Evolutionary conservation across 2,888 invertebrate species (phyloP).

Genomic region (Mesorhabditis sp.): DNA sequence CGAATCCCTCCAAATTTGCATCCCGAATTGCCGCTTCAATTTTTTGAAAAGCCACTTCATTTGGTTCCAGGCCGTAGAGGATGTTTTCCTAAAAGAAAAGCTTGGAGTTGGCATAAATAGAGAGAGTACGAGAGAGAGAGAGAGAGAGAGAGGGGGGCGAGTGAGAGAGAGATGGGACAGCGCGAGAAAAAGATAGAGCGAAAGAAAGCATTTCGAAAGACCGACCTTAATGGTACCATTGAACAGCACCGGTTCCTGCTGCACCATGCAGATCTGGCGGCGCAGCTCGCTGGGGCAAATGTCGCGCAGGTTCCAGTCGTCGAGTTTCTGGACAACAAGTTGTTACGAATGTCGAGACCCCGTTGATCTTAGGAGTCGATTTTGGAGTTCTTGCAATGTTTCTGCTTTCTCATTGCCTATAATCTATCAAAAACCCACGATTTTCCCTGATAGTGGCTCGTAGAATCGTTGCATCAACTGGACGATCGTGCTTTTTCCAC

Average conservation of each 20-base stretch:
- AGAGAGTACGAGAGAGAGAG: no score
- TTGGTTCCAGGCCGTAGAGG: no score
- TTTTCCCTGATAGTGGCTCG: slow-evolving; percentile 70
- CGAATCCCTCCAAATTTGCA: no score
- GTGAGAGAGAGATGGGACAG: background rate
- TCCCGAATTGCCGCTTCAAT: no score
- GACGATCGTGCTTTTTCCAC: slow-evolving; percentile 61
- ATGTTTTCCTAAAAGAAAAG: no score
- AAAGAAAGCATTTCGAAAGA: background rate
- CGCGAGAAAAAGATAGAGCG: background rate
- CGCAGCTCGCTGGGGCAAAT: slow-evolving; percentile 55
- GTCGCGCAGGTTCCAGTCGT: slow-evolving; percentile 53
- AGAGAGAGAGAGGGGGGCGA: slow-evolving; percentile 31
- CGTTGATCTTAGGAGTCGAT: no score
- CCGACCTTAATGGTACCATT: slow-evolving; percentile 55
- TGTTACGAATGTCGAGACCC: no score
- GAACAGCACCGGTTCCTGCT: slow-evolving; percentile 61
- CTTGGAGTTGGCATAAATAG: no score
- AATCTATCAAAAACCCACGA: slow-evolving; percentile 59
- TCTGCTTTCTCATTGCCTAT: no score
- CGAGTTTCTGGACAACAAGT: slow-evolving; percentile 52
- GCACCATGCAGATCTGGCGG: slow-evolving; percentile 59
- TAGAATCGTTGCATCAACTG: slow-evolving; percentile 75
- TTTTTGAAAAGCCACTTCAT: no score
- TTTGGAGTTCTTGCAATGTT: no score